These are phyloP conservation scores for Astropecten irregularis DNA, from an alignment of 53 echinoderm and acorn worm species.

Conservation along the genomic window DNA sequence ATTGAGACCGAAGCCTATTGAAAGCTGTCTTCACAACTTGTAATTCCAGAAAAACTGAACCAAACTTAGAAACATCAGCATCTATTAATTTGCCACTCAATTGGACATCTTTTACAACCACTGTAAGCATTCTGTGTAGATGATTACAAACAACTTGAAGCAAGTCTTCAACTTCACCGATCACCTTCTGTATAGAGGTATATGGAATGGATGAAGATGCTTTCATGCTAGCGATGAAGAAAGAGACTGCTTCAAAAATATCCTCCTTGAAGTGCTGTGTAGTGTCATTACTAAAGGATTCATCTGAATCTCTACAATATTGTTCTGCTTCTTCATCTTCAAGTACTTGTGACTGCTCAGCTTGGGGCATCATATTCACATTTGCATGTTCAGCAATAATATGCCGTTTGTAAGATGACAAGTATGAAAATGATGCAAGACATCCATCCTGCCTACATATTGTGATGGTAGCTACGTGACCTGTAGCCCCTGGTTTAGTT, in stretches of 20 bases:
- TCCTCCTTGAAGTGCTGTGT: neutral
- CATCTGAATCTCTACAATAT: neutral
- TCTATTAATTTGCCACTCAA: neutral
- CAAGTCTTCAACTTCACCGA: slow-evolving; percentile 3
- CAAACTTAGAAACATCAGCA: neutral
- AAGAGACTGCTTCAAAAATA: neutral
- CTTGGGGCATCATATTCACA: neutral
- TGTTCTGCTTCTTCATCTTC: neutral
- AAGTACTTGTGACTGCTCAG: neutral
- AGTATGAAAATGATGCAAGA: neutral
- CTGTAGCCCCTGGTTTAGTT: too few species aligned
- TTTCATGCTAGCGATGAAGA: slow-evolving; percentile 1
- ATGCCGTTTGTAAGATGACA: slow-evolving; percentile 12
- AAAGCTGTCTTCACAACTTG: neutral
- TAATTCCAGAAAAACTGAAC: neutral
- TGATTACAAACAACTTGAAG: neutral
- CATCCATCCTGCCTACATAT: slow-evolving; percentile 8
- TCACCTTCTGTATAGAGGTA: slow-evolving; percentile 7
- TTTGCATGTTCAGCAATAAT: neutral
- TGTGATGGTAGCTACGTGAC: too few species aligned
- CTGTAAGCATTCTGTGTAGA: neutral
- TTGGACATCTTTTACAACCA: neutral
- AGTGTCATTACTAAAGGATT: neutral
- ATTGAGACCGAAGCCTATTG: neutral
- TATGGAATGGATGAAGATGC: slow-evolving; percentile 2